Evolutionary conservation across 2,888 invertebrate species (phyloP).

Genomic region (Alentia gelatinosa): DNA sequence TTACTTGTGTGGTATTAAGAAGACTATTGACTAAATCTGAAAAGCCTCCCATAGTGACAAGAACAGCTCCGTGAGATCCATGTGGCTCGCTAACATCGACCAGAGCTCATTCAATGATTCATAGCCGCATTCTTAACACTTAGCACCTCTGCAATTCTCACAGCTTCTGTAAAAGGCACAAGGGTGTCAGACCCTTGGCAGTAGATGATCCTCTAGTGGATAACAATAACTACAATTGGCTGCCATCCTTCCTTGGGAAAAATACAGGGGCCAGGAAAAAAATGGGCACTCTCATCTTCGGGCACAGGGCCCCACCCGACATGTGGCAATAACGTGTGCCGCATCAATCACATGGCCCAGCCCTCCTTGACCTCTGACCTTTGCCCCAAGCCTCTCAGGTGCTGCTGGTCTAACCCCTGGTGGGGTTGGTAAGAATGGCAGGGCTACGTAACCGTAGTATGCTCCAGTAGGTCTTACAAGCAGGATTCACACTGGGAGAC

Average conservation of each 20-base stretch:
- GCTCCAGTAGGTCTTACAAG: not conserved
- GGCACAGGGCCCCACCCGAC: not conserved
- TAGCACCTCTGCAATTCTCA: no score
- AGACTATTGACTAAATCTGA: no score
- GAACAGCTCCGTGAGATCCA: no score
- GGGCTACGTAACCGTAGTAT: not conserved
- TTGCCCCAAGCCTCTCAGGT: not conserved
- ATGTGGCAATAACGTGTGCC: not conserved
- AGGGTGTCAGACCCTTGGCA: no score
- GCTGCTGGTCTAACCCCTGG: not conserved
- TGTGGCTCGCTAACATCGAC: no score
- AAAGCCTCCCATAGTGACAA: no score
- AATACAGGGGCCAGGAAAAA: not conserved
- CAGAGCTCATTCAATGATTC: no score
- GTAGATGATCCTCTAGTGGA: no score
- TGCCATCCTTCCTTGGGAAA: not conserved
- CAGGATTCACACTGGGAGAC: not conserved
- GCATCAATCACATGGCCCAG: not conserved
- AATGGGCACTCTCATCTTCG: not conserved
- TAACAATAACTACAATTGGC: not conserved
- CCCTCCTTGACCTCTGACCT: not conserved
- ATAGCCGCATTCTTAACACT: no score
- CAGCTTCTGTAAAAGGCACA: no score
- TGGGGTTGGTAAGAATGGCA: not conserved
- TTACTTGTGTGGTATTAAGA: no score